Evolutionary conservation across 30 jellyfish, hydroid and myxozoan genomes (phyloP).

Genomic region (Rhopilema esculentum): DNA sequence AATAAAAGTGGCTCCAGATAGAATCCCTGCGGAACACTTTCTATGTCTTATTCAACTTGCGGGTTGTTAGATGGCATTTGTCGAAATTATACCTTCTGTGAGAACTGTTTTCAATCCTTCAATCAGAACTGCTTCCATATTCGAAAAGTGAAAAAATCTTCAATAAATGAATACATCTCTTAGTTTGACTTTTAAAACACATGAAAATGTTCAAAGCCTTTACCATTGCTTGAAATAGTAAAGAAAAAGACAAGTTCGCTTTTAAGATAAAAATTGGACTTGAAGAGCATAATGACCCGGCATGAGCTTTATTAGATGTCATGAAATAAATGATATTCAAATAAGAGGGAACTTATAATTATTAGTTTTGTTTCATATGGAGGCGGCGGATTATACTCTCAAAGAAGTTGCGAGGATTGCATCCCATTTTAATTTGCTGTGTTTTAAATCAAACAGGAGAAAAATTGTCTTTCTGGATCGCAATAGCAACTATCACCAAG

Average conservation of each 20-base stretch:
- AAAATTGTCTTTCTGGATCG: background rate
- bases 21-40: too few relatives aligned
- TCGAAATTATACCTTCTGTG: too few relatives aligned
- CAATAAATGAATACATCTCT: too few relatives aligned
- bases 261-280: background rate
- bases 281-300: background rate
- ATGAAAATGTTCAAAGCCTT: too few relatives aligned
- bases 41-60: too few relatives aligned
- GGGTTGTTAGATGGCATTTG: too few relatives aligned
- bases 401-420: background rate
- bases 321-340: background rate
- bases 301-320: background rate
- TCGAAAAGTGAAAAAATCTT: too few relatives aligned
- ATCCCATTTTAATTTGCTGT: background rate
- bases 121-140: too few relatives aligned
- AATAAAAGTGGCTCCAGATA: background rate
- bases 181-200: too few relatives aligned
- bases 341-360: background rate
- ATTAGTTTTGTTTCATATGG: background rate
- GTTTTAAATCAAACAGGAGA: background rate
- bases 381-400: background rate
- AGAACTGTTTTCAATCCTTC: too few relatives aligned
- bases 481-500: background rate
- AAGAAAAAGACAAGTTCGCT: too few relatives aligned
- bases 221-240: too few relatives aligned